Evolutionary conservation across 1,140 invertebrate species (phyloP).

Genomic region (Aphis gossypii): DNA sequence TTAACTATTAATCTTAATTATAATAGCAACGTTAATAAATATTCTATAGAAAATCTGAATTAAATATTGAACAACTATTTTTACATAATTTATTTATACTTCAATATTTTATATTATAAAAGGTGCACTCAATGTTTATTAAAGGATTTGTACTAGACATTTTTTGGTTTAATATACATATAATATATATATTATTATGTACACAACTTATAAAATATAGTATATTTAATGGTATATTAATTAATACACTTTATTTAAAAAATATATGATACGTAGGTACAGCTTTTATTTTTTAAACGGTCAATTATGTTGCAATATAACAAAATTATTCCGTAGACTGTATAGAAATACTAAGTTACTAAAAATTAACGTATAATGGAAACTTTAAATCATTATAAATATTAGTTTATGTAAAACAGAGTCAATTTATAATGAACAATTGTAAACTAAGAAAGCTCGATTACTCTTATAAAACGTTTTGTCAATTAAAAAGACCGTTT

Average conservation of each 20-base stretch:
- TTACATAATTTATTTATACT: background rate
- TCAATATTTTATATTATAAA: background rate
- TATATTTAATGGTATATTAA: background rate
- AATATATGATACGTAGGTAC: background rate
- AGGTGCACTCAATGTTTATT: background rate
- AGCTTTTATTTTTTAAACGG: background rate
- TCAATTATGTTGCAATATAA: background rate
- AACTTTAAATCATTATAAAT: too few relatives aligned
- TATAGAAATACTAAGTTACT: background rate
- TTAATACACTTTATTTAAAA: too few relatives aligned
- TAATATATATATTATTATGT: background rate
- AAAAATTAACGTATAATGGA: background rate
- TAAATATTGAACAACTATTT: background rate
- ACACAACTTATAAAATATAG: background rate
- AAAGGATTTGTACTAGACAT: background rate
- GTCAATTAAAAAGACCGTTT: background rate
- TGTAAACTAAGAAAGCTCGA: background rate
- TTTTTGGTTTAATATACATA: background rate
- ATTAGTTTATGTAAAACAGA: too few relatives aligned
- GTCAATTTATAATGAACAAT: background rate
- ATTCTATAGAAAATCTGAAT: background rate
- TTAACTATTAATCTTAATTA: background rate
- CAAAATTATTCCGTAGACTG: background rate
- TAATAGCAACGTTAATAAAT: background rate
- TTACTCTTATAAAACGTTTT: background rate